These are phyloP conservation scores for Planiliza haematocheilus DNA, from an alignment of 2,113 vertebrate species.

Conservation along the genomic window DNA sequence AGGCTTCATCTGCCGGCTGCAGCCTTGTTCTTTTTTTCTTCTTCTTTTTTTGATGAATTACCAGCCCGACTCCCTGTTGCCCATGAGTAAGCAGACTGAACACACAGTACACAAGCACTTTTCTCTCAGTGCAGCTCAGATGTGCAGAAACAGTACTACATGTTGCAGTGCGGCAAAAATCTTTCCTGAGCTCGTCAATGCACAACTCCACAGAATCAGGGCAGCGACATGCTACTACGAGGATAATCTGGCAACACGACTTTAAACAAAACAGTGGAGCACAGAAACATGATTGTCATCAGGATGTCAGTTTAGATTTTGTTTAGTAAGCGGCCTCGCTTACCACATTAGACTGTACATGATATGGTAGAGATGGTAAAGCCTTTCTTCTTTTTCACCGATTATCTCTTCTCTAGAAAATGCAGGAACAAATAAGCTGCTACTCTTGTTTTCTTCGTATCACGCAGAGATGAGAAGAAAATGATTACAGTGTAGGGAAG, in stretches of 20 bases:
- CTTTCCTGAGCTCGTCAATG: slow-evolving; percentile 63
- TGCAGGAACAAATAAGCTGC: slow-evolving; percentile 41
- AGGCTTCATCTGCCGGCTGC: slow-evolving; percentile 31
- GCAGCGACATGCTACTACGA: slow-evolving; percentile 32
- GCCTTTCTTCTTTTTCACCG: slow-evolving; percentile 11
- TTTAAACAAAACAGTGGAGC: slow-evolving; percentile 45
- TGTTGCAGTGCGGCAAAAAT: slow-evolving; percentile 52
- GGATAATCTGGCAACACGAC: slow-evolving; percentile 21
- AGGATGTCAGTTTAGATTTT: slow-evolving; percentile 42
- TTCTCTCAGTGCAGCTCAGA: slow-evolving; percentile 49
- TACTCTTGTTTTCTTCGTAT: slow-evolving; percentile 59
- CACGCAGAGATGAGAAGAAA: slow-evolving; percentile 42
- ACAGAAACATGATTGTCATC: slow-evolving; percentile 71
- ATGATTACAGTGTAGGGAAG: slow-evolving; percentile 31
- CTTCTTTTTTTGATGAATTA: slow-evolving; percentile 43
- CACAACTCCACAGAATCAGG: slow-evolving; percentile 48
- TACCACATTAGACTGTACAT: slow-evolving; percentile 38
- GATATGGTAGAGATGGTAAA: slow-evolving; percentile 22
- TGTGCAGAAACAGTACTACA: slow-evolving; percentile 45
- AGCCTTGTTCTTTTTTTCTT: slow-evolving; percentile 21
- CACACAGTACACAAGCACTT: slow-evolving; percentile 33
- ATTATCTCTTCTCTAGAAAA: slow-evolving; percentile 41
- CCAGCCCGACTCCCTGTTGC: slow-evolving; percentile 37
- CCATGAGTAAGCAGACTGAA: slow-evolving; percentile 54
- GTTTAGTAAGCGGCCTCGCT: slow-evolving; percentile 39